A percentile compares a stretch with the other conserved stretches of the same genome.
Conservation (phyloP, 2,888 invertebrate genomes). For the Amorpha juglandis region DNA sequence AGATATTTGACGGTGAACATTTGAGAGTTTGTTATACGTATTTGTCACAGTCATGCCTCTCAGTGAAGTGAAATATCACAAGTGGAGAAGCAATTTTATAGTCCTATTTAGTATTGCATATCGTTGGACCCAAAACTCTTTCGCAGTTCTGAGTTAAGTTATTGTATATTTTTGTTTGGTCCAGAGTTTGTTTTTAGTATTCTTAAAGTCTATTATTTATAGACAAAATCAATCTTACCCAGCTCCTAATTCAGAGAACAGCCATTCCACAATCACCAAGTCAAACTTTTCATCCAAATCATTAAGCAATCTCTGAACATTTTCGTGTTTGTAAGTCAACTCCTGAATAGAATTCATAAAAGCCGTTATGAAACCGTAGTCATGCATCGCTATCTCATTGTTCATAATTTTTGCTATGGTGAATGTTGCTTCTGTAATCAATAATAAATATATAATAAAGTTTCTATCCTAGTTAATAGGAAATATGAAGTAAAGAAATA, state of each 20-base stretch:
- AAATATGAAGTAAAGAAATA: too few species aligned
- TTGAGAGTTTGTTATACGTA: too few species aligned
- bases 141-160: too few species aligned
- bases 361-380: slow-evolving; percentile 33
- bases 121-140: too few species aligned
- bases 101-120: too few species aligned
- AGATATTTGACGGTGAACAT: too few species aligned
- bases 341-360: slow-evolving; percentile 33
- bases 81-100: too few species aligned
- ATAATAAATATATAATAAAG: neutral
- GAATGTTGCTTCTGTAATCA: slow-evolving; percentile 36
- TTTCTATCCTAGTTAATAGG: too few species aligned
- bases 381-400: slow-evolving; percentile 19
- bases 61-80: too few species aligned
- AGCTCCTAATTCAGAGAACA: slow-evolving; percentile 40
- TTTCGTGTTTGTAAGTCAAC: slow-evolving; percentile 39
- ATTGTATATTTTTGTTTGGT: too few species aligned
- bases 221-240: slow-evolving; percentile 39
- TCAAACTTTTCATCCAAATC: slow-evolving; percentile 49
- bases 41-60: too few species aligned
- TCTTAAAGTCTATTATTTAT: neutral
- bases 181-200: neutral
- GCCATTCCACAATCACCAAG: slow-evolving; percentile 50
- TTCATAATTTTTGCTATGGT: slow-evolving; percentile 41
- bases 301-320: slow-evolving; percentile 45